Base-by-base conservation (phyloP, 2,888 invertebrate species). In the Drosophila seclusa region DNA sequence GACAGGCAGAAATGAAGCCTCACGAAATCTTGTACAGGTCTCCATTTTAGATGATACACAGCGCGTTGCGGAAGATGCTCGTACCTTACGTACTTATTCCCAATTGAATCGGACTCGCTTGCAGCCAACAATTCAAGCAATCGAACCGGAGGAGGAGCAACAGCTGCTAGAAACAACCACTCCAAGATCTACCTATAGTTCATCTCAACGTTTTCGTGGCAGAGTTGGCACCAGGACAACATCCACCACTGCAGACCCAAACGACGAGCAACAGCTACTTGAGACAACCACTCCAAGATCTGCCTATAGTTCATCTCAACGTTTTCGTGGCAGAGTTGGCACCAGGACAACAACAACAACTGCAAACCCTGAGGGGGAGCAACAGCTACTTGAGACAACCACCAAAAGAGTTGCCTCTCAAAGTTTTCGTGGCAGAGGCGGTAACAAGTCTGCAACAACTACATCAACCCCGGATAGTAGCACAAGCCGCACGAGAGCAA, bases 61-160 rank as follows among this genome's bases (percentile, higher is more conserved):
- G n/a, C 49, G 70, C 3, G 36, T 7, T 18, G 53, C 55, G 2
- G 78, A 81, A 7, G 78, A 82, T n/a, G 68, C 68, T 2, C 74
- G 72, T 16, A 68, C 73, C 2, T 34, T 79, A 5, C 81, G 80
- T 6, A 76, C 57, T 0, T 83, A 82, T 45, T 61, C 75, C 1
- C 74, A 57, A 50, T 21, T 78, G 0, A 82, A 80, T 67, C 81
- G 76, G 0, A 75, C 69, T 6, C 80, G 64, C 4, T 54, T 59
- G 27, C 68, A 50, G 5, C 53, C 36, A n/a, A 52, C 68, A 31
- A 65, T 63, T 21, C 58, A 32, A 34, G 24, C 61, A 2, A 7
- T 49, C 0, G 42, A 61, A 40, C 29, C 74, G 18, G 40, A 49
- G n/a, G 48, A 63, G 1, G 62, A 58, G 29, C 50, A 66, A 11